These are phyloP conservation scores for Saccostrea glomerata DNA, from an alignment of 1,140 invertebrate species.

Conservation along the genomic window DNA sequence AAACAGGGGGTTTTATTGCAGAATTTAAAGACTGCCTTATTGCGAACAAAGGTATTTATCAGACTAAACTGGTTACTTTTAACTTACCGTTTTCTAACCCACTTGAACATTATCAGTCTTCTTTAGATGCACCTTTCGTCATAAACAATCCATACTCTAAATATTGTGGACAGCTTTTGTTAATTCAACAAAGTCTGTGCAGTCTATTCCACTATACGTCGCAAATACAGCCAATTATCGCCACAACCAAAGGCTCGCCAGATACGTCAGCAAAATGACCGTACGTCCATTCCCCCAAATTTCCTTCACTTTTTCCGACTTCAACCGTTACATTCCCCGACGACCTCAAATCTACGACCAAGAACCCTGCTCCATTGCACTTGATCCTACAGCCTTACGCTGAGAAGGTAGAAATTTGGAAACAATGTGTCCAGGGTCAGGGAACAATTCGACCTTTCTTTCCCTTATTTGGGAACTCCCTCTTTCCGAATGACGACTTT, in stretches of 20 bases:
- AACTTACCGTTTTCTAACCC: slow-evolving; percentile 16
- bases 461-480: neutral
- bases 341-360: neutral
- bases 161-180: neutral
- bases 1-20: too few species aligned
- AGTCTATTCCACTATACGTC: neutral
- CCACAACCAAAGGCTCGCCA: neutral
- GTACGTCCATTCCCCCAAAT: neutral
- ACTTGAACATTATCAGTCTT: slow-evolving; percentile 8
- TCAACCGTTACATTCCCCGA: neutral
- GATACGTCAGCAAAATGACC: neutral
- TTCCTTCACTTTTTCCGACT: neutral
- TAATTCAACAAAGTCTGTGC: neutral
- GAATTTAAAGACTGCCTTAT: too few species aligned
- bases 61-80: neutral
- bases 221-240: neutral
- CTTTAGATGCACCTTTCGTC: neutral
- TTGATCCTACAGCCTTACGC: neutral
- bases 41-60: too few species aligned
- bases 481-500: neutral
- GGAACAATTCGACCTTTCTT: neutral
- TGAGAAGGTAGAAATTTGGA: neutral
- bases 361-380: neutral
- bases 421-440: neutral
- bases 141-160: neutral